Base-by-base conservation (phyloP, 1,140 invertebrate species). In the Brachionus sp. region DNA sequence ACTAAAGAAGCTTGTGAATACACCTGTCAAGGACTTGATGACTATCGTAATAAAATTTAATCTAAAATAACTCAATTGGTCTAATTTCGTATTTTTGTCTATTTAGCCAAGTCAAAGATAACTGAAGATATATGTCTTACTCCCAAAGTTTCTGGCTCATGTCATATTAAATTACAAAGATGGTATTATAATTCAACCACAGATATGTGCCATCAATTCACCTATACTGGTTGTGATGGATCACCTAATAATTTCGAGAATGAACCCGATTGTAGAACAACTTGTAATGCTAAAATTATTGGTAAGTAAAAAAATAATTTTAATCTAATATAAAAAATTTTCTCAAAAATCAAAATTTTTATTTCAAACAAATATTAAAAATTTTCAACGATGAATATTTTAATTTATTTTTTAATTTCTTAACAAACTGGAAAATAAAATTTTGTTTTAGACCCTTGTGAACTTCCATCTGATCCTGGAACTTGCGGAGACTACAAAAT, bases 141-240 rank as follows among this genome's bases (percentile, higher is more conserved):
- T 86, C 91, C 91, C 66, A 90, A 91, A 85, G 92, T 93, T 84
- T 88, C 90, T 5, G 94, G 95, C 42, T 92, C 91, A 12, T 96
- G 94, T 85, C 44, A 91, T 16, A 90, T 91, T 1, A 90, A 92
- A 84, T 87, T 92, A 66, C 90, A 93, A 39, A 90, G 91, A 85
- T 98, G 95, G 95, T 93, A 93, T 88, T 98, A 94, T 90, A 94
- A 95, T 88, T 90, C 91, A 66, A 90, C 91, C 29, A 93, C 95
- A 87, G 93, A 95, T 87, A 92, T 93, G 82, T 98, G 96, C 91
- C 91, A 93, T 90, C 94, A 95, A 64, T 98, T 98, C 91, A 95
- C 95, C 91, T 98, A 95, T 90, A 92, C 92, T 83, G 95, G 95
- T 50, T 97, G 95, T 86, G 92, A 93, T 53, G 92, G 93, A 62